Evolutionary conservation across 1,140 invertebrate genomes (phyloP), one percentile per base, ranked within the genome.

Genomic region (Bactericera cockerelli): DNA sequence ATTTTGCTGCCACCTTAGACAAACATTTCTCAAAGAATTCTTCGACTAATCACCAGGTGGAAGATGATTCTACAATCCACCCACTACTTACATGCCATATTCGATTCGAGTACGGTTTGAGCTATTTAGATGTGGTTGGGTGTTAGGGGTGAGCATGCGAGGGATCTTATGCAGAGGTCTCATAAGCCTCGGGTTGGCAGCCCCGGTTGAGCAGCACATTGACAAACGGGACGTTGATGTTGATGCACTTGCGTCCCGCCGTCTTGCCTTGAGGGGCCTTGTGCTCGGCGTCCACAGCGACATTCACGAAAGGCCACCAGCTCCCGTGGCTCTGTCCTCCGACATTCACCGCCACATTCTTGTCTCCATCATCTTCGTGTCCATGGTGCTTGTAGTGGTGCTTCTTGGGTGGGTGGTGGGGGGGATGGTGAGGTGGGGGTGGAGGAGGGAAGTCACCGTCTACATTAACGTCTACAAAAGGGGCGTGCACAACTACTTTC

Each of bases 251-350:
- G 4, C n/a, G 6, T 4, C 42, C 42, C 8, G n/a, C 42, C 6
- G 42, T 8, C 42, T 49, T 49, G n/a, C 42, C 42, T 6, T 31
- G 28, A 31, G 28, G 28, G 19, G 22, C 42, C n/a, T 49, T 49
- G n/a, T 4, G 8, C 6, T 49, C 22, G 8, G n/a, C 3, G 19
- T 49, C 42, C 6, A 49, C 42, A 49, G 6, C 19, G 22, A 49
- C 42, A 49, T 49, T 49, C n/a, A 49, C 42, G 22, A 49, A 49
- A 6, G 42, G 42, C 42, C 42, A 49, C 42, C 42, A 49, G 42
- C 22, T 49, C 3, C n/a, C 42, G 22, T 16, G 8, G 19, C n/a
- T 22, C 22, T 49, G 42, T 6, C 42, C 42, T 10, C 42, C 42
- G 22, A 49, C 42, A 49, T 49, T 49, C 3, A 49, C 42, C 4